Percentiles rank a stretch among this genome's conserved stretches.
Evolutionary conservation across 2,797 vertebrate genomes (phyloP).

Genomic region (Lemur catta): DNA sequence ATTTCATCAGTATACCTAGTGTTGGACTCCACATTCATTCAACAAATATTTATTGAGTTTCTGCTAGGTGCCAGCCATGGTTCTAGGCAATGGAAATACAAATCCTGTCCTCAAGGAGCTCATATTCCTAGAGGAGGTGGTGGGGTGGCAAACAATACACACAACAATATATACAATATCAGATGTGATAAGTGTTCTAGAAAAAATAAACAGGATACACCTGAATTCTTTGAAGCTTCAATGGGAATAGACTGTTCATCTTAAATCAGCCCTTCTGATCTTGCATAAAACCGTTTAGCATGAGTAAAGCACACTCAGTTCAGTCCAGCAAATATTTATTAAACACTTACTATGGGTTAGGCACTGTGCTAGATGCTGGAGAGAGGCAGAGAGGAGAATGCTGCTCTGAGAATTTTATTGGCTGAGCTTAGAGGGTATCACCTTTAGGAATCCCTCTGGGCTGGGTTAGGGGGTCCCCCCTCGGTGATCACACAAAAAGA

Average conservation of each 20-base stretch:
- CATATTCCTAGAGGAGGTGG: neutral
- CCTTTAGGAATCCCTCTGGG: neutral
- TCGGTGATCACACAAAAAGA: neutral
- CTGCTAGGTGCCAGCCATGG: neutral
- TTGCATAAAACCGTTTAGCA: constrained; percentile 37
- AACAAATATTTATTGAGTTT: constrained; percentile 6
- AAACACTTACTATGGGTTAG: neutral
- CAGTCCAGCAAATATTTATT: constrained; percentile 5
- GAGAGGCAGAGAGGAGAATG: neutral
- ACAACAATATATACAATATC: neutral
- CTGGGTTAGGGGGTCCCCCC: neutral
- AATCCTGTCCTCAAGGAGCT: neutral
- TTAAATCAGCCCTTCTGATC: neutral
- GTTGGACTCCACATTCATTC: neutral
- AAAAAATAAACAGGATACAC: neutral
- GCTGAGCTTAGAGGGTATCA: neutral
- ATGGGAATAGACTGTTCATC: neutral
- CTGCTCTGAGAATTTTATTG: neutral
- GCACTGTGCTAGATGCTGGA: neutral
- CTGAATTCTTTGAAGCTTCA: neutral
- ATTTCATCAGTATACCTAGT: neutral
- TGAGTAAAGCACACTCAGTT: constrained; percentile 12
- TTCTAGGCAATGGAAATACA: neutral
- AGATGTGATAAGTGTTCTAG: neutral
- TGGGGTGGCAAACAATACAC: neutral